Conservation (phyloP, 92 coral and sea anemone species). For the Epizoanthus rinbou region DNA sequence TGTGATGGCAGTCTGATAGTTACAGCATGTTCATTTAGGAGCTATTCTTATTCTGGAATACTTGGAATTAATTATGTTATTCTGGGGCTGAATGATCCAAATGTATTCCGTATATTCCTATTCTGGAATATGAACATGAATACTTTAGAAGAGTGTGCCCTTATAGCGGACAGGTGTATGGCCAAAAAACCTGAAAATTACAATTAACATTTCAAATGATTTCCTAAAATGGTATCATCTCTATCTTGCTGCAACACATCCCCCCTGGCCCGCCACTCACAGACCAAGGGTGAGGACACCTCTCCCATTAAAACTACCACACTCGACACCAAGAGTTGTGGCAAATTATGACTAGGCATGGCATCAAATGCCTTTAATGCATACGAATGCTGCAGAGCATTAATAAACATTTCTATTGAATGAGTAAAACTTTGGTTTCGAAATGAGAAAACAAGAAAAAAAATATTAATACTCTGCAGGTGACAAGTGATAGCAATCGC, state of each 20-base stretch:
- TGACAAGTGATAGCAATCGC: background rate
- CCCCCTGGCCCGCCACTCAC: background rate
- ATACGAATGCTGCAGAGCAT: background rate
- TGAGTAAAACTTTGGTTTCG: too few species aligned
- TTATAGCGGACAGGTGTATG: conserved; percentile 2
- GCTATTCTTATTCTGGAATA: too few species aligned
- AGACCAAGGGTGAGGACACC: background rate
- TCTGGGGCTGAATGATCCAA: too few species aligned
- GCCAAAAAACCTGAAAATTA: background rate
- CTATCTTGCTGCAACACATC: too few species aligned
- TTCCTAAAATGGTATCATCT: background rate
- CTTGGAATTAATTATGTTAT: too few species aligned
- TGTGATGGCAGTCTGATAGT: too few species aligned
- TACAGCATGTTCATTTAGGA: too few species aligned
- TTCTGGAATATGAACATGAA: background rate
- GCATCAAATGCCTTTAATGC: background rate
- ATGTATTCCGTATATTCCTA: background rate
- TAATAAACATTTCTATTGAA: background rate
- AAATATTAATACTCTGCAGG: background rate
- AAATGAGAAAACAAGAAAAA: background rate
- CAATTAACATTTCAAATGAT: background rate
- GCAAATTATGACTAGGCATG: conserved; percentile 1
- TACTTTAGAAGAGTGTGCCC: background rate
- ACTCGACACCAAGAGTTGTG: background rate
- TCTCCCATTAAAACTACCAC: conserved; percentile 4